Percentiles rank a stretch among this genome's conserved stretches.
These are phyloP conservation scores for Perognathus longimembris DNA, from an alignment of 2,113 vertebrate species.

Conservation along the genomic window DNA sequence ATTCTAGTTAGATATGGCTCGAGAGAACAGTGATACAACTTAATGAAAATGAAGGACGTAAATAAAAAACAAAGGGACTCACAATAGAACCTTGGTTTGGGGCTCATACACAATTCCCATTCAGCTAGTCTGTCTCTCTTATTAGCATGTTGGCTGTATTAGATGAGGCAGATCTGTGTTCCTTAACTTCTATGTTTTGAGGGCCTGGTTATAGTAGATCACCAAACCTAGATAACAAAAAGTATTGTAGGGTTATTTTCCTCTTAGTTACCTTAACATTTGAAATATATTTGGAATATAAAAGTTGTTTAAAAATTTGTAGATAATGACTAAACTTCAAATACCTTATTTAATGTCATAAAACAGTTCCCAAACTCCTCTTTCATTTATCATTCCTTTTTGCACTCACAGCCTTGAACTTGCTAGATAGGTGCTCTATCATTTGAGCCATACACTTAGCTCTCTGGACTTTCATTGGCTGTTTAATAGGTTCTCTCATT, in stretches of 20 bases:
- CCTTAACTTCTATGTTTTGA: conserved; percentile 10
- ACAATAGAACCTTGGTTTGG: not conserved
- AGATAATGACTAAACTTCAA: conserved; percentile 26
- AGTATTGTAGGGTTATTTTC: not conserved
- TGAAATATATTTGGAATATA: not conserved
- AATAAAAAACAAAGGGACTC: not conserved
- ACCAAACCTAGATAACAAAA: not conserved
- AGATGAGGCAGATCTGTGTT: not conserved
- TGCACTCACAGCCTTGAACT: too few species aligned
- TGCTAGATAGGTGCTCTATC: too few species aligned
- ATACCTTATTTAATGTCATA: conserved; percentile 1
- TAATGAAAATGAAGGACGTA: conserved; percentile 14
- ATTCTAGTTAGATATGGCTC: not conserved
- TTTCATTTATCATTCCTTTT: too few species aligned
- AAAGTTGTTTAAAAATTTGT: not conserved
- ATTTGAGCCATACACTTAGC: too few species aligned
- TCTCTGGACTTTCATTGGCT: too few species aligned
- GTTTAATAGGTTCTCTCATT: too few species aligned
- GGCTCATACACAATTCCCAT: not conserved
- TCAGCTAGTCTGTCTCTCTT: not conserved
- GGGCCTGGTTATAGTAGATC: not conserved
- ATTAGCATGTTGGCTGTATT: not conserved
- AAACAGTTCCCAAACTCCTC: not conserved
- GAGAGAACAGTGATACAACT: conserved; percentile 6
- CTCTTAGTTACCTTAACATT: not conserved